Conservation (phyloP, 2,113 vertebrate genomes). For the Mellivora capensis region DNA sequence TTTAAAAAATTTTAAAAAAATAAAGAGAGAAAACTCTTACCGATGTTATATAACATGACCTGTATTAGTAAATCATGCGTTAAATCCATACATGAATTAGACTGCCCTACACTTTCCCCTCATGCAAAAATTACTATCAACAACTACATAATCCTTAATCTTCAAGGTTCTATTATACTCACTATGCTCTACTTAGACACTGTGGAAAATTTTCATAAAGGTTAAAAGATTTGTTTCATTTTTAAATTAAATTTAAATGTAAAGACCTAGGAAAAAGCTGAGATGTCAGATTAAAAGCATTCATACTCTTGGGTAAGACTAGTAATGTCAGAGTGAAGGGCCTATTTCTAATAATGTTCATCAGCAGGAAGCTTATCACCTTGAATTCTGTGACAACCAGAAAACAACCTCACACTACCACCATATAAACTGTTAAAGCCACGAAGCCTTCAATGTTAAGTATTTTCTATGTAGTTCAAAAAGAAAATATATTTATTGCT, state of each 20-base stretch:
- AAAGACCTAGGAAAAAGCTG: not conserved
- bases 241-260: not conserved
- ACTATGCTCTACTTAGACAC: not conserved
- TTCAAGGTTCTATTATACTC: conserved; percentile 1
- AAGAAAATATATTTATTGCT: not conserved
- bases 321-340: not conserved
- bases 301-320: not conserved
- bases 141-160: not conserved
- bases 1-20: no score
- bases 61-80: not conserved
- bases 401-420: not conserved
- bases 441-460: not conserved
- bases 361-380: not conserved
- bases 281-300: not conserved
- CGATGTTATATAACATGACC: not conserved
- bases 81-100: conserved; percentile 29
- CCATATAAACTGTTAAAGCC: not conserved
- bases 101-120: not conserved
- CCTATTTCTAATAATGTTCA: not conserved
- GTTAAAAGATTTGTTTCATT: not conserved
- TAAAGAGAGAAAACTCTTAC: not conserved
- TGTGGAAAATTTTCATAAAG: not conserved
- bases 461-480: not conserved
- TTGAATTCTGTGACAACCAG: not conserved
- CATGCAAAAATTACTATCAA: conserved; percentile 23